A percentile compares a stretch with the other conserved stretches of the same genome.
Conservation (phyloP, 1,140 invertebrate species). For the Zaprionus ornatus region DNA sequence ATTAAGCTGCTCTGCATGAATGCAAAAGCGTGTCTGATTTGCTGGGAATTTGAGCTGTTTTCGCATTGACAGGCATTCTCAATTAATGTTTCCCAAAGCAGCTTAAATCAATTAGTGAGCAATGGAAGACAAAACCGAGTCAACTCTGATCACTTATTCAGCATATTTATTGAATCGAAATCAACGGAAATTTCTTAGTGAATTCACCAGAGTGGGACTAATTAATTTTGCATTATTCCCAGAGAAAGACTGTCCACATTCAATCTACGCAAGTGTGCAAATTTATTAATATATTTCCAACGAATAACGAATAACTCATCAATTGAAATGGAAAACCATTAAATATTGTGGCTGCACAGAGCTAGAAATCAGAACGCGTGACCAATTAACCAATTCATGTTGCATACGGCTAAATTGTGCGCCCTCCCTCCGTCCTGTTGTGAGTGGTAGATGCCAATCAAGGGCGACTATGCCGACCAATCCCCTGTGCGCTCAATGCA, state of each 20-base stretch:
- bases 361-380: conserved; percentile 38
- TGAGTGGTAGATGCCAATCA: conserved; percentile 48
- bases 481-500: conserved; percentile 55
- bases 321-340: background rate
- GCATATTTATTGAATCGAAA: background rate
- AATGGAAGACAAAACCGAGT: background rate
- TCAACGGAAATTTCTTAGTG: background rate
- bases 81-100: conserved; percentile 1
- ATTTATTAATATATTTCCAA: background rate
- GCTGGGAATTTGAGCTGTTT: background rate
- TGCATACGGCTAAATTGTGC: conserved; percentile 53
- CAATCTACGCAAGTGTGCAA: background rate
- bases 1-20: background rate
- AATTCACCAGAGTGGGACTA: conserved; percentile 14
- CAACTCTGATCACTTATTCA: too few species aligned
- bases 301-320: too few species aligned
- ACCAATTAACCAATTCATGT: conserved; percentile 41
- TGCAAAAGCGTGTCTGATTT: background rate
- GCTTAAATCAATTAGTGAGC: conserved; percentile 29
- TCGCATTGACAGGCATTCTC: background rate
- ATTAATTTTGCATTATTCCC: conserved; percentile 54
- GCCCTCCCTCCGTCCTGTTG: background rate
- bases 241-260: background rate
- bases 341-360: conserved; percentile 25
- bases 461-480: conserved; percentile 14